Conservation (phyloP, 1,140 invertebrate genomes). For the Platorchestia sp. region DNA sequence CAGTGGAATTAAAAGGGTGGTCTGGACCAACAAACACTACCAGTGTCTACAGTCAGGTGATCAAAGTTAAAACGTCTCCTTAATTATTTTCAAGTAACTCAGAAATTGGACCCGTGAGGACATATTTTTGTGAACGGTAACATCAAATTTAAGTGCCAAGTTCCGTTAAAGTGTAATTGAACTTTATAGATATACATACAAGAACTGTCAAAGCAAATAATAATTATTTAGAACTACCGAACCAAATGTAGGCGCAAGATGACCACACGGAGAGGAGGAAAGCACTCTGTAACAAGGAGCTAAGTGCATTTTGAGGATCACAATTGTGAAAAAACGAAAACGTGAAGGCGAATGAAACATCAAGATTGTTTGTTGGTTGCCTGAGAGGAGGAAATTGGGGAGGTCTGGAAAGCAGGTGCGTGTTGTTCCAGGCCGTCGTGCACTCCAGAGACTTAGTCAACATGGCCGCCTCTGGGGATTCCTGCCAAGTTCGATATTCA, state of each 20-base stretch:
- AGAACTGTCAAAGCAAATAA: not conserved
- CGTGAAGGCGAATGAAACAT: no score
- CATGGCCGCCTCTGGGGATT: not conserved
- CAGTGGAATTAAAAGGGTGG: not conserved
- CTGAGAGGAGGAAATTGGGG: no score
- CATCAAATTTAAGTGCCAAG: not conserved
- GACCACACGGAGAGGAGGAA: no score
- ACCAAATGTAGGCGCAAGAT: not conserved
- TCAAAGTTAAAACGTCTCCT: not conserved
- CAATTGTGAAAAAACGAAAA: no score
- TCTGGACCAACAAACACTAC: conserved; percentile 27
- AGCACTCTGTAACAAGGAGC: no score
- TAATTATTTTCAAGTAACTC: not conserved
- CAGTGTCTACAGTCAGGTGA: not conserved
- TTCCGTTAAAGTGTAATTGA: no score
- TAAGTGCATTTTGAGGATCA: no score
- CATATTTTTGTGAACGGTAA: not conserved
- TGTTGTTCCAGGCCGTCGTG: no score
- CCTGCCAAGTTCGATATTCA: not conserved
- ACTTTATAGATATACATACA: not conserved
- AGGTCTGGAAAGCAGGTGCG: no score
- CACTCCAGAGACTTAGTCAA: no score
- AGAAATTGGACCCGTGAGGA: not conserved
- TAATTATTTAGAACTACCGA: not conserved
- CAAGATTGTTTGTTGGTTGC: no score